Evolutionary conservation across 2,888 invertebrate genomes (phyloP).

Genomic region (Toxonevra muliebris): DNA sequence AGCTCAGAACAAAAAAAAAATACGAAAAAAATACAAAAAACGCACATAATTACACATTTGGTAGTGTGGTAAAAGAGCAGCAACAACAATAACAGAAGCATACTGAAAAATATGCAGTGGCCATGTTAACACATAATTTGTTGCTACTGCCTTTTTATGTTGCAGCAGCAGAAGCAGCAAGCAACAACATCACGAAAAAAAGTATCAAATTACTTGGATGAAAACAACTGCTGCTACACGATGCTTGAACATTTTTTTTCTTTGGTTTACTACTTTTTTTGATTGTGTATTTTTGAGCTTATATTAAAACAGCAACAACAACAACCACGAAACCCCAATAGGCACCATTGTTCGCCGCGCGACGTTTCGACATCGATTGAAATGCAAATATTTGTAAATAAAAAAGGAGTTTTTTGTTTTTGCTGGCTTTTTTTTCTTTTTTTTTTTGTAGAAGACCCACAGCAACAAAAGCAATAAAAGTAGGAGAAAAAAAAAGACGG

Average conservation of each 20-base stretch:
- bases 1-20: not conserved
- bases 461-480: too few relatives aligned
- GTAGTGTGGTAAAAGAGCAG: not conserved
- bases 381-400: conserved; percentile 25
- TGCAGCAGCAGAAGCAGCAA: not conserved
- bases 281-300: conserved; percentile 8
- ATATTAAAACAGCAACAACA: not conserved
- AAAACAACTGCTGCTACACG: conserved; percentile 10
- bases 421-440: too few relatives aligned
- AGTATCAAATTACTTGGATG: conserved; percentile 18
- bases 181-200: conserved; percentile 15
- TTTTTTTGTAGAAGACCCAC: too few relatives aligned
- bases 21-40: not conserved
- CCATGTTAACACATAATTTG: conserved; percentile 40
- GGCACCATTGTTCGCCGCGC: too few relatives aligned
- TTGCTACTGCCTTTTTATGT: conserved; percentile 21
- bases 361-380: conserved; percentile 8
- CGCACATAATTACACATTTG: not conserved
- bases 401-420: too few relatives aligned
- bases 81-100: not conserved
- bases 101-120: conserved; percentile 23
- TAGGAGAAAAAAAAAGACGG: too few relatives aligned
- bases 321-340: too few relatives aligned
- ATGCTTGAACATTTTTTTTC: not conserved
- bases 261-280: not conserved